These are phyloP conservation scores for Amblyjoppa proteus DNA, from an alignment of 2,888 invertebrate species.

Conservation along the genomic window DNA sequence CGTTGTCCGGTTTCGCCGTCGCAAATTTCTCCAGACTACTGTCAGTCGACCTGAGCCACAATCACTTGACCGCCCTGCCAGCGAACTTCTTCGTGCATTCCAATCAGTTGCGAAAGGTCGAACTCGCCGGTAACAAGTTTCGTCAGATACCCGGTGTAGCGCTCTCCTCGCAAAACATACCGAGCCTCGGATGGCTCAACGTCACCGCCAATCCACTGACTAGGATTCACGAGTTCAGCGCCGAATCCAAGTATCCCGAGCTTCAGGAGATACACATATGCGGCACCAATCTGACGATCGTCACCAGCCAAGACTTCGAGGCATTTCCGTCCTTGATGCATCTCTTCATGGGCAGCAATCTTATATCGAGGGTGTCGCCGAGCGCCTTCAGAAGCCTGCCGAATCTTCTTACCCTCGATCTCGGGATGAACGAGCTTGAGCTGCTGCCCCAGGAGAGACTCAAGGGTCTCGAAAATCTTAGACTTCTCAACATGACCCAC, in stretches of 20 bases:
- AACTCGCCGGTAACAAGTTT: slow-evolving; percentile 92
- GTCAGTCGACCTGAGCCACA: slow-evolving; percentile 91
- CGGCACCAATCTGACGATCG: slow-evolving; percentile 92
- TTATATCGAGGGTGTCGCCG: slow-evolving; percentile 92
- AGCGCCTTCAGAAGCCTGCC: slow-evolving; percentile 93
- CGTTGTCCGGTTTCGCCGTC: slow-evolving; percentile 91
- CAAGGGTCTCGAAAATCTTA: slow-evolving; percentile 91
- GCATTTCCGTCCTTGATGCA: slow-evolving; percentile 92
- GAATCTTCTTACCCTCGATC: slow-evolving; percentile 91
- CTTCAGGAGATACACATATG: slow-evolving; percentile 93
- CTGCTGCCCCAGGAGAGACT: slow-evolving; percentile 94
- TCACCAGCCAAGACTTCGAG: slow-evolving; percentile 94
- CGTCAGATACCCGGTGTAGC: slow-evolving; percentile 92
- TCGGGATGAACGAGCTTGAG: slow-evolving; percentile 94
- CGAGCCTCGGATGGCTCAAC: slow-evolving; percentile 91
- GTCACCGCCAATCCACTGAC: slow-evolving; percentile 93
- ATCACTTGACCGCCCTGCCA: slow-evolving; percentile 91
- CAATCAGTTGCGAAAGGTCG: slow-evolving; percentile 90
- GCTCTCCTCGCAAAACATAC: slow-evolving; percentile 91
- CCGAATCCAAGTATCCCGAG: slow-evolving; percentile 90
- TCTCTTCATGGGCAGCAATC: slow-evolving; percentile 90
- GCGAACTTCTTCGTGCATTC: slow-evolving; percentile 93
- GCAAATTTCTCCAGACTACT: slow-evolving; percentile 91
- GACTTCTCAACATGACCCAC: slow-evolving; percentile 92
- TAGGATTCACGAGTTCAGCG: slow-evolving; percentile 90